Conservation (phyloP, 2,113 vertebrate genomes). For the Apteryx mantelli region DNA sequence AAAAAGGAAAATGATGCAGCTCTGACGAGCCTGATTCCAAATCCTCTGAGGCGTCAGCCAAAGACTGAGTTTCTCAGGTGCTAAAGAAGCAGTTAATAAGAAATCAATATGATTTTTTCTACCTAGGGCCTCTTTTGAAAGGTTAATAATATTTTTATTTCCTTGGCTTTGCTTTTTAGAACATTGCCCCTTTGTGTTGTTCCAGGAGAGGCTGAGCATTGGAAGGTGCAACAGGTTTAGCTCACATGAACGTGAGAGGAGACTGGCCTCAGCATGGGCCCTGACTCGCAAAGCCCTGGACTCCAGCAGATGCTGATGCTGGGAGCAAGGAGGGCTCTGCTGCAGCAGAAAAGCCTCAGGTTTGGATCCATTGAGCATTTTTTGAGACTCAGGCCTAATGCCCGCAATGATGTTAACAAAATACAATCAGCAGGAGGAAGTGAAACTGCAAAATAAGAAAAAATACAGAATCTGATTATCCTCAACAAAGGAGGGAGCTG, state of each 20-base stretch:
- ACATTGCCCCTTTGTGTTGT: not conserved
- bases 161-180: not conserved
- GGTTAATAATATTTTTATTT: not conserved
- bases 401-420: not conserved
- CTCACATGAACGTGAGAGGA: not conserved
- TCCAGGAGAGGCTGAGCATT: not conserved
- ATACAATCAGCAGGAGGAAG: not conserved
- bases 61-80: not conserved
- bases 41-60: not conserved
- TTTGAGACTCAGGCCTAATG: not conserved
- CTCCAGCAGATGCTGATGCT: not conserved
- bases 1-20: not conserved
- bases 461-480: not conserved
- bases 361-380: not conserved
- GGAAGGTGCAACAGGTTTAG: not conserved
- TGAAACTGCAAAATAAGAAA: not conserved
- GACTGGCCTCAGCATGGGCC: not conserved
- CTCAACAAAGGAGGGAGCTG: not conserved
- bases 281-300: not conserved
- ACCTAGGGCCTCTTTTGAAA: not conserved
- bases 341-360: rapidly evolving
- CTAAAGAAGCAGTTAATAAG: not conserved
- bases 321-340: not conserved
- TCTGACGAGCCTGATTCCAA: not conserved
- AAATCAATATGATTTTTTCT: not conserved